These are phyloP conservation scores for Ara ararauna DNA, from an alignment of 2,797 vertebrate genomes.

Conservation along the genomic window DNA sequence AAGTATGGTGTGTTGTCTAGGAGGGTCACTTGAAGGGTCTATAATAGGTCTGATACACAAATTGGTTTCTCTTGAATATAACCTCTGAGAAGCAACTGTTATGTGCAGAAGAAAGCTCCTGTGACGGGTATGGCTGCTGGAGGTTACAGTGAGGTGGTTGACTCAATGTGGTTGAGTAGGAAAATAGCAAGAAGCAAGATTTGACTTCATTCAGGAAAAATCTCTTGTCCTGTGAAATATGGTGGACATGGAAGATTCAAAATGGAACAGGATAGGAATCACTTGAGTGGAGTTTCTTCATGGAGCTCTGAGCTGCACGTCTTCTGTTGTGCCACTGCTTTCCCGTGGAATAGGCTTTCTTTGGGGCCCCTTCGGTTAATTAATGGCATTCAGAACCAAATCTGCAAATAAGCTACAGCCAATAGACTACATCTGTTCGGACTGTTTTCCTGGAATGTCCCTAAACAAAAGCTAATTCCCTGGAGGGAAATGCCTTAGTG, in stretches of 20 bases:
- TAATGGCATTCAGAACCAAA: slow-evolving; percentile 7
- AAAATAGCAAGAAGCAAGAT: background rate
- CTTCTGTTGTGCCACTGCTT: background rate
- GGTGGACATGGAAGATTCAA: background rate
- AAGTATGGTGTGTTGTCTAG: background rate
- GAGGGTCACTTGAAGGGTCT: background rate
- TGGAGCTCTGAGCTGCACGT: background rate
- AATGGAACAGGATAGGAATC: background rate
- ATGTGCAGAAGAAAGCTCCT: background rate
- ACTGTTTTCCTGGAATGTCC: slow-evolving; percentile 60
- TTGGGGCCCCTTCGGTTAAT: background rate
- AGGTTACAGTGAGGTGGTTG: background rate
- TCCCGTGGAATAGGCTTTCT: background rate
- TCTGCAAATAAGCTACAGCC: background rate
- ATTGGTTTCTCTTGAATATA: background rate
- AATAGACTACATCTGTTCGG: slow-evolving; percentile 25
- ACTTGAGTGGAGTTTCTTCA: background rate
- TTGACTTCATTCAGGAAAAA: background rate
- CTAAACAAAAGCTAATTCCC: slow-evolving; percentile 48
- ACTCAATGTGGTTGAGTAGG: background rate
- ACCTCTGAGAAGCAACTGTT: background rate
- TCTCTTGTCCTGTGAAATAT: background rate
- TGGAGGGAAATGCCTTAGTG: slow-evolving; percentile 41
- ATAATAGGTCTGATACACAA: background rate
- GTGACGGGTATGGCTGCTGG: background rate